A percentile compares a stretch with the other conserved stretches of the same genome.
Conservation (phyloP, 2,797 vertebrate genomes). For the Acridotheres tristis region DNA sequence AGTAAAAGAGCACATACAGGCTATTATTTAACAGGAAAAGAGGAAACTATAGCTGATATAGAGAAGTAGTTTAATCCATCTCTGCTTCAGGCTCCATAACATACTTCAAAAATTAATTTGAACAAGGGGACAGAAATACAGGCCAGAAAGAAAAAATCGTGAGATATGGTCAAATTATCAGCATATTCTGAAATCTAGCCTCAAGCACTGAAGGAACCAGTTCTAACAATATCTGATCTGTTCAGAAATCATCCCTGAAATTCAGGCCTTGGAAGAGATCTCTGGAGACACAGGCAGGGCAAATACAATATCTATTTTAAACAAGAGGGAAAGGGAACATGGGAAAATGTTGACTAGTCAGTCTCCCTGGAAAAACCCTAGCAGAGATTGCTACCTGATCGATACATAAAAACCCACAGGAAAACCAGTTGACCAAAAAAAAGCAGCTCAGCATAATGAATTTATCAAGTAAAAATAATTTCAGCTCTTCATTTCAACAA, state of each 20-base stretch:
- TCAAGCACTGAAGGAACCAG: not conserved
- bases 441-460: not conserved
- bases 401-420: not conserved
- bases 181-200: not conserved
- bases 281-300: not conserved
- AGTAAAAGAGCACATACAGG: not conserved
- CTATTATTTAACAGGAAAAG: slow-evolving; percentile 4
- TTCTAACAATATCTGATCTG: not conserved
- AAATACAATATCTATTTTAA: not conserved
- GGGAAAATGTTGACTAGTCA: not conserved
- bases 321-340: not conserved
- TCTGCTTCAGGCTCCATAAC: slow-evolving; percentile 5
- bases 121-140: not conserved
- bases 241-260: slow-evolving; percentile 13
- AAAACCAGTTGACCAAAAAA: not conserved
- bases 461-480: not conserved
- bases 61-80: not conserved
- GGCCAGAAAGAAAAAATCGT: not conserved
- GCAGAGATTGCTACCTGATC: not conserved
- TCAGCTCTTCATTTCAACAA: not conserved
- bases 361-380: not conserved
- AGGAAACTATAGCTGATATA: not conserved
- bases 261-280: not conserved
- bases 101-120: slow-evolving; percentile 35
- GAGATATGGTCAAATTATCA: slow-evolving; percentile 14